A percentile compares a stretch with the other conserved stretches of the same genome.
These are phyloP conservation scores for Oryzias javanicus DNA, from an alignment of 2,113 vertebrate genomes.

Conservation along the genomic window DNA sequence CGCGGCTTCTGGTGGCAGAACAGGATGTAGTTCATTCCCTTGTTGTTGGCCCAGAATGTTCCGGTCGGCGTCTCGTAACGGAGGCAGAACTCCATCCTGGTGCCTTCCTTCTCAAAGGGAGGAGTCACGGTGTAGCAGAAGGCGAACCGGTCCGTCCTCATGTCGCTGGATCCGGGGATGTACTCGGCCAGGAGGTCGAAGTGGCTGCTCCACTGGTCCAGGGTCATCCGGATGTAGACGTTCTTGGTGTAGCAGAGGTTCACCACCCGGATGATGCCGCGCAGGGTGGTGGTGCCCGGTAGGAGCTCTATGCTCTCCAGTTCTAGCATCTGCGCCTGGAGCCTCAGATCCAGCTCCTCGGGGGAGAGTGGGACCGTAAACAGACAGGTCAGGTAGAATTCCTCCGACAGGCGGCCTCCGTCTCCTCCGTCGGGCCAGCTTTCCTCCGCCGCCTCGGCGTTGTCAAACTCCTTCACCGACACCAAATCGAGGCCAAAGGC, in stretches of 20 bases:
- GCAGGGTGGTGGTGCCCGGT: slow-evolving; percentile 81
- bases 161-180: slow-evolving; percentile 88
- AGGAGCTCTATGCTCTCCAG: slow-evolving; percentile 85
- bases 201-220: slow-evolving; percentile 86
- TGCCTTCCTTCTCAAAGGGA: slow-evolving; percentile 81
- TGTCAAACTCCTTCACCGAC: slow-evolving; percentile 92
- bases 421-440: slow-evolving; percentile 51
- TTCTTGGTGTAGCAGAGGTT: slow-evolving; percentile 89
- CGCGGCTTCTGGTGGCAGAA: slow-evolving; percentile 83
- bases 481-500: slow-evolving; percentile 92
- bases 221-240: slow-evolving; percentile 83
- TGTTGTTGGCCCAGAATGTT: slow-evolving; percentile 93
- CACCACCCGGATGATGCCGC: slow-evolving; percentile 86
- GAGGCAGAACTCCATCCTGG: slow-evolving; percentile 90
- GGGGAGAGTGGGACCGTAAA: slow-evolving; percentile 81
- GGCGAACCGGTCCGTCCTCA: slow-evolving; percentile 87
- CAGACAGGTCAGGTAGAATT: slow-evolving; percentile 81
- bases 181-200: slow-evolving; percentile 90
- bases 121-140: slow-evolving; percentile 86
- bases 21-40: slow-evolving; percentile 86
- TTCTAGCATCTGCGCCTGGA: slow-evolving; percentile 82
- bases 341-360: slow-evolving; percentile 81
- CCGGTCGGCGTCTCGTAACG: slow-evolving; percentile 86
- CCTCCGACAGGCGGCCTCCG: slow-evolving; percentile 64
- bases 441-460: slow-evolving; percentile 66